Base-by-base conservation (phyloP, 2,113 vertebrate genomes). In the Cathartes aura region DNA sequence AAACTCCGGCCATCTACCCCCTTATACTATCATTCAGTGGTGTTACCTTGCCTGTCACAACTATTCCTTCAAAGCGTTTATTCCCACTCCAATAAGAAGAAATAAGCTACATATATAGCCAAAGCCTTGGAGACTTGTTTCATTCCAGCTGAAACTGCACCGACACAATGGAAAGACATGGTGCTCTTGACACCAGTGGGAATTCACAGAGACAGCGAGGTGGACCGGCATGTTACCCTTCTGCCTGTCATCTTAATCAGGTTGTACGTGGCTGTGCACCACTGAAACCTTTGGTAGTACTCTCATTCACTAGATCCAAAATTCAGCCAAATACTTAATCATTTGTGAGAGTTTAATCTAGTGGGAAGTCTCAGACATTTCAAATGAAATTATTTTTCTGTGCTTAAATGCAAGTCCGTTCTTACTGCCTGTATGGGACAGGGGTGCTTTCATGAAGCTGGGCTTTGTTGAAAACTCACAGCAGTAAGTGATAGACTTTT, bases 91-190 rank as follows among this genome's bases (percentile, higher is more conserved):
- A 80, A 3, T 32, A 58, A 53, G 55, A 64, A 80, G 40, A 82
- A 86, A 76, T 80, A 64, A 82, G 24, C 30, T 48, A 36, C 40
- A 52, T 6, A 72, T 24, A 63, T 2, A 68, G 66, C 36, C 58
- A 84, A 88, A 71, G 14, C 62, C 40, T 76, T 3, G 5, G 36
- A 70, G 58, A 43, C 34, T 47, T 75, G 40, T 38, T 90, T 79
- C 34, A 29, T 75, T 88, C 82, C 36, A 64, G 15, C n/a, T 47
- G 52, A 87, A 90, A n/a, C 52, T 12, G 36, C 18, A 68, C 45
- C 1, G 1, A 72, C 26, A 59, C 56, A 76, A 82, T 8, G 30
- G 67, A 20, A 71, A 79, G 64, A 20, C 0, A 0, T 4, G 20
- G 52, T 36, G 42, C 32, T 58, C 93, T 17, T 67, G 55, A 34